Conservation (phyloP, 2,113 vertebrate genomes). For the Paedocypris sp. region DNA sequence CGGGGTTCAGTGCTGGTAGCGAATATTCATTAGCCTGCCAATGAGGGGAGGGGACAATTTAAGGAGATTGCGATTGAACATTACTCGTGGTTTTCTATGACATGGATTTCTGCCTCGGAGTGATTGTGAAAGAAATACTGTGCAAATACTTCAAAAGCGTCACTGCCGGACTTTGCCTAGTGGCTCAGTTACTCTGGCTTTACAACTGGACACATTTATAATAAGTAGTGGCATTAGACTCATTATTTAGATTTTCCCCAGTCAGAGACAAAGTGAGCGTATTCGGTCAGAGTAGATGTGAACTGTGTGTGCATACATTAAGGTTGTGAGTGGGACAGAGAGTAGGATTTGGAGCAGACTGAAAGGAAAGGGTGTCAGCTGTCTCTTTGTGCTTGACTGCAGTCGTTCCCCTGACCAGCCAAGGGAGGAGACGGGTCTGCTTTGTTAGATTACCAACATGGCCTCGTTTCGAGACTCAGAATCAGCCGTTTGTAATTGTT, state of each 20-base stretch:
- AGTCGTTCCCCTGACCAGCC: constrained; percentile 71
- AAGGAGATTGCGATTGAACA: constrained; percentile 23
- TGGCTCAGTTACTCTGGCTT: constrained; percentile 1
- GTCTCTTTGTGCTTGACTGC: constrained; percentile 71
- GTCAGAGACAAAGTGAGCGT: constrained; percentile 34
- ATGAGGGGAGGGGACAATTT: constrained; percentile 32
- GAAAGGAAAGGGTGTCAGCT: constrained; percentile 67
- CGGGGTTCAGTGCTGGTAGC: constrained; percentile 87
- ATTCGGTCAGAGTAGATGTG: constrained; percentile 49
- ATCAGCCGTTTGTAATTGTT: constrained; percentile 51
- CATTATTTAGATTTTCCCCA: background rate
- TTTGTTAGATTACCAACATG: constrained; percentile 71
- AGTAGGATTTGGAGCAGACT: constrained; percentile 58
- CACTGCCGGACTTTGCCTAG: too few species aligned
- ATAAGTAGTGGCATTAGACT: constrained; percentile 9
- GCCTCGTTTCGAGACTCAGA: constrained; percentile 47
- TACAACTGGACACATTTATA: constrained; percentile 26
- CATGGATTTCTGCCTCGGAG: constrained; percentile 11
- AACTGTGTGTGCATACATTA: constrained; percentile 64
- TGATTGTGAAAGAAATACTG: background rate
- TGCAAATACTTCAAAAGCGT: background rate
- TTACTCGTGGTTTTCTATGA: constrained; percentile 11
- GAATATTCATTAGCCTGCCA: constrained; percentile 94
- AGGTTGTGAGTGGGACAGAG: constrained; percentile 56
- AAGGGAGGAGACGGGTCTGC: constrained; percentile 69